Evolutionary conservation across 2,113 vertebrate species (phyloP), one percentile per base, ranked within the genome.

Genomic region (Takifugu flavidus): DNA sequence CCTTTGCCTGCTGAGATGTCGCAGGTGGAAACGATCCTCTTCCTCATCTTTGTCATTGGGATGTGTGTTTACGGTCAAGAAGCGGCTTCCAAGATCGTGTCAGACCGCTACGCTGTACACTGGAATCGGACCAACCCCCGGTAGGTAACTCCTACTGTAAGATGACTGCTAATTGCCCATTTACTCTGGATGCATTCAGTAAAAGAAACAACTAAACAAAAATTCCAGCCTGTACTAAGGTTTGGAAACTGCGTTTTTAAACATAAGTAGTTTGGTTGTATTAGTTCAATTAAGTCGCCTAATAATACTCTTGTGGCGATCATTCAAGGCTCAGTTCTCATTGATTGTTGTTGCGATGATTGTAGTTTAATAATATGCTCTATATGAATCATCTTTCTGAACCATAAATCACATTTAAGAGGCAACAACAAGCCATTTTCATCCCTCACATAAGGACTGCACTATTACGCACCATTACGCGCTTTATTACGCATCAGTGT

Each of bases 41-140:
- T 93, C 78, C 68, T 94, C 65, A 79, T 91, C 82, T 84, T 93
- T 86, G 62, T 93, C 89, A 79, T 94, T 69, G 95, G 93, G 92
- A 89, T 91, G 93, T 93, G 94, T 59, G 95, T 92, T 77, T 74
- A 88, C 89, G 90, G 91, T 76, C 95, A 96, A 90, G 96, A 98
- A 75, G 93, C 94, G 67, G 92, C 93, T 69, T 93, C 94, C 88
- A 97, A 98, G 90, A 90, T 92, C 85, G 94, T 95, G 77, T 94
- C 96, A 54, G 96, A 98, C 83, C 95, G 96, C 74, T 96, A 95
- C 85, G 95, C 95, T 27, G 96, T 98, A 87, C 95, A 90, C 91
- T 98, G 96, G 96, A 98, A 98, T 92, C 94, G 94, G 82, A 94
- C 93, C 86, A 98, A 98, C 88, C 94, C 94, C 83, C 96, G 91